Evolutionary conservation across 2,888 invertebrate genomes (phyloP), one percentile per base, ranked within the genome.

Genomic region (Scelioninae gen. 1): DNA sequence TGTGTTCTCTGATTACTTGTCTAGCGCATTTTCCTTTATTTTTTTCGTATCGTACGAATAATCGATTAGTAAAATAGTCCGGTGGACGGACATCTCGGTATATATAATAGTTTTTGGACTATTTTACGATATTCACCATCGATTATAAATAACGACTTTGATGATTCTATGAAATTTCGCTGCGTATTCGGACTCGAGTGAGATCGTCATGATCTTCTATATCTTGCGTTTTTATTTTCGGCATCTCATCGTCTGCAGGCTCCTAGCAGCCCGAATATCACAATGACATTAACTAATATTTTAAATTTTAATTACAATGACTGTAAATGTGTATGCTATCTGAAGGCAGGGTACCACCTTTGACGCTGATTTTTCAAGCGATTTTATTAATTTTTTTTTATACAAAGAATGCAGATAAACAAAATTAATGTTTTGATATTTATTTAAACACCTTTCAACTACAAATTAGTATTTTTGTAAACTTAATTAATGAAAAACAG

Each of bases 1-100:
- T 65, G 13, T 65, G 51, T 11, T 51, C 51, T 23, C 53, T 51
- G 10, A 65, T 51, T n/a, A 65, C 51, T 23, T 65, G 63, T 34
- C n/a, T 63, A 5, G 49, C 15, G 43, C 63, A 65, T 23, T 32
- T 29, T 29, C 31, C 43, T 55, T 69, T 55, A 4, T 15, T 23
- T 74, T 63, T 74, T 0, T 40, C 29, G n/a, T 53, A 71, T 7
- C 60, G 34, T 13, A 71, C 49, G n/a, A 71, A 71, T 11, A 71
- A 71, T 10, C 69, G 11, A 1, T 56, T 23, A 11, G 47, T 47
- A 7, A 7, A 5, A 10, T 34, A 47, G 47, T 56, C 11, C 8
- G 31, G n/a, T 60, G 23, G 60, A 60, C 45, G 45, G 6, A 45
- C 1, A 11, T 45, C n/a, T n/a, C 45, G 9, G 45, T 45, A 45